A percentile compares a stretch with the other conserved stretches of the same genome.
Evolutionary conservation across 1,140 invertebrate species (phyloP).

Genomic region (Sarcophaga bullata): DNA sequence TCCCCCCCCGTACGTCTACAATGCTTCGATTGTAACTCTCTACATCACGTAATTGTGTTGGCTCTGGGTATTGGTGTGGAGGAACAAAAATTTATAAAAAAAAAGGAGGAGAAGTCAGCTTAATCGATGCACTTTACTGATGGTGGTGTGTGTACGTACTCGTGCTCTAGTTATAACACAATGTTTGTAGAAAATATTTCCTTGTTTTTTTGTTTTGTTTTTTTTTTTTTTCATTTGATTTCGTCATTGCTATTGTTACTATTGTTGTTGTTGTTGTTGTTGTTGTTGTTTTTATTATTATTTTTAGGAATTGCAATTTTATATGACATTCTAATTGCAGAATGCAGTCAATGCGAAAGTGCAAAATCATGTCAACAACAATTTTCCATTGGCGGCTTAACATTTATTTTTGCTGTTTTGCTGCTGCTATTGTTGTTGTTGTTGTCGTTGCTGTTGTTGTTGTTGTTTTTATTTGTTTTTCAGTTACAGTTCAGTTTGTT

Average conservation of each 20-base stretch:
- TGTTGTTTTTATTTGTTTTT: not conserved
- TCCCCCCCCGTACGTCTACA: no score
- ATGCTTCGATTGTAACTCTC: no score
- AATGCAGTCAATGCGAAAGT: conserved; percentile 66
- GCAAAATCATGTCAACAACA: conserved; percentile 66
- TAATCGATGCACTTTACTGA: no score
- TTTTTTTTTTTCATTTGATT: not conserved
- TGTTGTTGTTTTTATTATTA: conserved; percentile 23
- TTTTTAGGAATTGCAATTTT: conserved; percentile 40
- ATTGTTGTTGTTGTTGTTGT: not conserved
- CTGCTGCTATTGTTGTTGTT: no score
- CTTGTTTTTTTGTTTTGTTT: not conserved
- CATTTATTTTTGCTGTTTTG: conserved; percentile 21
- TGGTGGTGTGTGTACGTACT: no score
- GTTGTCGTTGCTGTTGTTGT: no score
- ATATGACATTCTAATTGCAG: conserved; percentile 62
- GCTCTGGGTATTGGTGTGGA: no score
- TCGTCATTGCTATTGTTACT: not conserved
- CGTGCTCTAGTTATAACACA: no score
- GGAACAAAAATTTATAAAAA: no score
- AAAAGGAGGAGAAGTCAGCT: no score
- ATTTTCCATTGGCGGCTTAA: conserved; percentile 60
- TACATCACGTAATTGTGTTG: no score
- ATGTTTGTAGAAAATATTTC: no score
- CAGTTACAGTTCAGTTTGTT: not conserved